Base-by-base conservation (phyloP, 2,797 vertebrate genomes). In the Darevskia mixta region DNA sequence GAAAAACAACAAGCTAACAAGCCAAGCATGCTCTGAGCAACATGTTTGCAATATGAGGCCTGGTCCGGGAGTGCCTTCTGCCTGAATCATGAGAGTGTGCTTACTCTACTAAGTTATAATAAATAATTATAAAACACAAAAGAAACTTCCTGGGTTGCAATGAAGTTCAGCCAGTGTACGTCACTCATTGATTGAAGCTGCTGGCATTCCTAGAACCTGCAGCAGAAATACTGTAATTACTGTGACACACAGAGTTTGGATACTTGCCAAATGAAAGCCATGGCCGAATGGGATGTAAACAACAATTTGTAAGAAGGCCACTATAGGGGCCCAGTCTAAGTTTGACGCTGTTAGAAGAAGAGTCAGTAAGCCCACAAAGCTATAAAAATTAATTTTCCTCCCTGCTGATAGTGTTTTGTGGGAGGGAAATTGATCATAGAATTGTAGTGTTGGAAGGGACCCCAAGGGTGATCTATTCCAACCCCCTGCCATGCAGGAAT, bases 41-140 rank as follows among this genome's bases (percentile, higher is more conserved):
- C 49, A 3, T 64, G 61, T 64, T 64, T 64, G 61, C 61, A 64
- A 23, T 15, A 49, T 64, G 61, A 64, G 61, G 61, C 61, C 20
- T 10, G 5, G 20, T 64, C 20, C 23, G 61, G 18, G 23, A 64
- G 61, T 23, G 20, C 61, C 61, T 11, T 83, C 35, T 15, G 13
- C 75, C 43, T 64, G 38, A 78, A 18, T 64, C 41, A 7, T 1
- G 55, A 89, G 8, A 38, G 73, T 25, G 7, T 72, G 11, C 13
- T 79, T 79, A 9, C 61, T 91, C 79, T 79, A 8, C 61, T 91
- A 41, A 35, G 72, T 43, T 55, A 83, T 32, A 32, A 55, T 72
- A 55, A 61, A 29, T 41, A 41, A 41, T 77, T 0, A 0, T 58
- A 49, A 1, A 5, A 17, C 17, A 43, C 0, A 0, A 83, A 73